Evolutionary conservation across 2,888 invertebrate genomes (phyloP), one percentile per base, ranked within the genome.

Genomic region (Caenorhabditis afra): DNA sequence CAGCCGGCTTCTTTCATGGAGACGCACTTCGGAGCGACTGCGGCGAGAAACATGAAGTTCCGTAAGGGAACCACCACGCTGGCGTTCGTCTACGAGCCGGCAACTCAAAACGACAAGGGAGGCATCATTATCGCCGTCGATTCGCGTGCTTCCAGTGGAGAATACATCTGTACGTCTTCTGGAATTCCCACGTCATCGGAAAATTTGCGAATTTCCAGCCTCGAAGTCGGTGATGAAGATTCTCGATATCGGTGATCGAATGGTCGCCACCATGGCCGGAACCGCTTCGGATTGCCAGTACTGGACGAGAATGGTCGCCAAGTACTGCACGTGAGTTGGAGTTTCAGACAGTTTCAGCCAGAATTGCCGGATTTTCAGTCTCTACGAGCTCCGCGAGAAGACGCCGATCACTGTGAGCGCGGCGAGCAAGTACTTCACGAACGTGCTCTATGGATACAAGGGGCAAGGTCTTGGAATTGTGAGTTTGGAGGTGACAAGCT

Each of bases 211-310:
- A 29, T 29, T 7, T 29, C 4, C 29, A 29, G 29, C 29, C 4
- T 29, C 29, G 29, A 95, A 96, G 91, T 93, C 94, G 3, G 96
- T 98, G 93, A 97, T 97, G 92, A 99, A 99, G 91, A 95, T 99
- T 91, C 96, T 99, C 1, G 96, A 96, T 92, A 97, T 99, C 88
- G 97, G 97, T 92, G 94, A 97, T 82, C 97, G 95, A 88, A 93
- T 99, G 82, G 93, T 99, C 85, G 98, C 96, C 91, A 99, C 99
- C 0, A 93, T 99, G 91, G 98, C 98, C 80, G 99, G 99, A 58
- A 99, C 99, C 82, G 99, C 99, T 1, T 99, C 99, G 0, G 99
- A 99, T 92, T 99, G 99, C 90, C 95, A 96, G 0, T 99, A 96
- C 91, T 99, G 99, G 99, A 97, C 97, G 91, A 93, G 98, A 57